Conservation (phyloP, 2,113 vertebrate genomes). For the Chamaea fasciata region DNA sequence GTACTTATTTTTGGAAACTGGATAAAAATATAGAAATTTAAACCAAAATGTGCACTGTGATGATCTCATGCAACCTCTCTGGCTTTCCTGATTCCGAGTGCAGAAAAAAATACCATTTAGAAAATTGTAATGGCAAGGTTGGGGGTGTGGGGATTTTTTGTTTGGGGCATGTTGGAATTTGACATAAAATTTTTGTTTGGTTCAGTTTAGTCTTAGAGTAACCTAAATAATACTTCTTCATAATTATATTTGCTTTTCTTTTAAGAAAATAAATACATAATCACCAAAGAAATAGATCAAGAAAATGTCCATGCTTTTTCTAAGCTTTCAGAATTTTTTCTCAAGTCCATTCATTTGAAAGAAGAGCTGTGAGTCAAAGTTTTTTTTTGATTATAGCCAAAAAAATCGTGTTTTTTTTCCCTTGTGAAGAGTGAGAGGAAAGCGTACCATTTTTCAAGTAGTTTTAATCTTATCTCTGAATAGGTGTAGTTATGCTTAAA, state of each 20-base stretch:
- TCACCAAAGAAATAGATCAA: neutral
- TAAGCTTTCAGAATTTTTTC: neutral
- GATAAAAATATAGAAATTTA: neutral
- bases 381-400: neutral
- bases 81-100: neutral
- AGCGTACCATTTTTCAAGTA: neutral
- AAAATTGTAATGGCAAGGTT: neutral
- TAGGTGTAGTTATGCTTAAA: slow-evolving; percentile 19
- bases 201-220: neutral
- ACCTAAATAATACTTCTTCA: neutral
- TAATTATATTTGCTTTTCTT: neutral
- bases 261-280: neutral
- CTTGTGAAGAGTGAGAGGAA: neutral
- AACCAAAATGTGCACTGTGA: neutral
- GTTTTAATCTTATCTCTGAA: slow-evolving; percentile 44
- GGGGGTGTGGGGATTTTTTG: fast-evolving
- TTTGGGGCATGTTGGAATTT: neutral
- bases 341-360: neutral
- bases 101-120: neutral
- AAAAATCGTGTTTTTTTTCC: fast-evolving
- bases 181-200: neutral
- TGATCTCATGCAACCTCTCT: neutral
- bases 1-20: neutral
- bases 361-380: neutral
- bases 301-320: neutral